Conservation (phyloP, 2,113 vertebrate species). For the Rhinogobius similis region DNA sequence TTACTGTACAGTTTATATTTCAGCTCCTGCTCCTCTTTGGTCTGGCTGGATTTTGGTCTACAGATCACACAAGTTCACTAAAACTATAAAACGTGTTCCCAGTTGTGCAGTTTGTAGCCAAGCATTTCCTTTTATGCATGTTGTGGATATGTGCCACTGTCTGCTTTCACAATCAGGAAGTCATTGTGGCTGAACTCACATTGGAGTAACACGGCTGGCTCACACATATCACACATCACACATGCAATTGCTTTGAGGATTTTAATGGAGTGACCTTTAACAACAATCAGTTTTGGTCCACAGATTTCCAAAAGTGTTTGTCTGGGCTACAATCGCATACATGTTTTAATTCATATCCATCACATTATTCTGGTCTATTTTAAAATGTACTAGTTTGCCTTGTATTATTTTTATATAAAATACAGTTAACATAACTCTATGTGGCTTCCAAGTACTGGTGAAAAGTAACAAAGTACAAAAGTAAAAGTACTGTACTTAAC, state of each 20-base stretch:
- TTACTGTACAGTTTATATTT: not conserved
- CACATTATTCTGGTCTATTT: too few relatives aligned
- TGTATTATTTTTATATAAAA: too few relatives aligned
- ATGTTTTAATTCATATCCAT: too few relatives aligned
- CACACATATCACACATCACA: too few relatives aligned
- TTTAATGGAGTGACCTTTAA: conserved; percentile 1
- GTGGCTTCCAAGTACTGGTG: too few relatives aligned
- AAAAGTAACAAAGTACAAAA: too few relatives aligned
- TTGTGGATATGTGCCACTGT: not conserved
- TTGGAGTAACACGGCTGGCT: not conserved
- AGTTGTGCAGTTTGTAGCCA: not conserved
- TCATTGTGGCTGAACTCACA: not conserved
- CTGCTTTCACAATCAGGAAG: conserved; percentile 3
- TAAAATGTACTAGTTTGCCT: too few relatives aligned
- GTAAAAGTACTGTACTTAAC: too few relatives aligned
- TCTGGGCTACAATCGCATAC: too few relatives aligned
- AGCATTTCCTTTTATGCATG: conserved; percentile 6
- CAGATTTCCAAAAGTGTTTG: not conserved
- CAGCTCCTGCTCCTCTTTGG: not conserved
- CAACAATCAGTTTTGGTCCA: not conserved
- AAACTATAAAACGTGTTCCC: not conserved
- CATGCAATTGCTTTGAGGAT: not conserved
- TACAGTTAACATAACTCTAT: too few relatives aligned
- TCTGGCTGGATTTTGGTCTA: not conserved
- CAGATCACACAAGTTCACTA: not conserved